Base-by-base conservation (phyloP, 92 coral and sea anemone genomes). In the Pocillopora grandis region DNA sequence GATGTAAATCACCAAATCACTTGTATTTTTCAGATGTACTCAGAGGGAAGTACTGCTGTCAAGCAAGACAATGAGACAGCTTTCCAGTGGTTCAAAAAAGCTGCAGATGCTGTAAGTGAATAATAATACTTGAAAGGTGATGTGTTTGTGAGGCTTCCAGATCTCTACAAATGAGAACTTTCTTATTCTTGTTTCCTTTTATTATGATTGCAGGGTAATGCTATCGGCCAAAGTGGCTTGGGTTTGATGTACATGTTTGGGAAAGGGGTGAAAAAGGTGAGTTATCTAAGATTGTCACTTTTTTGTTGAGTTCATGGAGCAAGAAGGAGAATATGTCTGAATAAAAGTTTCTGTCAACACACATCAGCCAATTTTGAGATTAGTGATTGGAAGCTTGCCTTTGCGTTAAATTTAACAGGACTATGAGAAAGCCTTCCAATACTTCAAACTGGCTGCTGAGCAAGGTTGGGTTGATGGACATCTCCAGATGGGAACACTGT, bases 401-500 rank as follows among this genome's bases (percentile, higher is more conserved):
- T 52, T 19, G 15, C 66, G 16, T 77, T 66, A 13, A 66, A 68
- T 9, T 18, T 21, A 42, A 3, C n/a, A 96, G 99, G 92, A 96
- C 79, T 96, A 94, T 77, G 97, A 88, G 75, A 95, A 90, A 70
- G 99, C 99, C 8, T 94, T 96, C 84, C 91, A 94, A 88, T 96
- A 92, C 80, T 96, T 96, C 93, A 94, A 94, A 90, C 85, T 94
- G 89, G 99, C 99, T 17, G 99, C 99, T 8, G 99, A 96, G 61
- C 99, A 96, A 83, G 98, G 99, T 48, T 96, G 99, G 99, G 98
- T 96, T 21, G 99, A 96, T 76, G 98, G 99, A 3, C 99, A 96
- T 74, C 89, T 96, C 15, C 99, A 96, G 87, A 90, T 96, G 86
- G 99, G 98, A 33, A 94, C 98, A 68, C 90, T 96, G 99, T 94